Conservation (phyloP, 1,140 invertebrate genomes). For the Nasonia giraulti region DNA sequence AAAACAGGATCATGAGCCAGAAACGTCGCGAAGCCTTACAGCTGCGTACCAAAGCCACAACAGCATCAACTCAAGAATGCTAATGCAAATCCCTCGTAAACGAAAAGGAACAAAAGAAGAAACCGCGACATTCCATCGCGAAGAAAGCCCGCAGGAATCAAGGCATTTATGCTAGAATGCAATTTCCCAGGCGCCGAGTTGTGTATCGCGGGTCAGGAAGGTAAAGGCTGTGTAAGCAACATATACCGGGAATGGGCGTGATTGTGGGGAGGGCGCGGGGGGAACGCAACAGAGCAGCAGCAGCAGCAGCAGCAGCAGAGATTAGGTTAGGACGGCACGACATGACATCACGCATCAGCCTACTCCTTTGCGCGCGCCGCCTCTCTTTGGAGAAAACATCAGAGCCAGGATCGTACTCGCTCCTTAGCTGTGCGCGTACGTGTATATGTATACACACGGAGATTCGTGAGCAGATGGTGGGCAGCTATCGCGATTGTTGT, state of each 20-base stretch:
- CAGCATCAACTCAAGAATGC: too few species aligned
- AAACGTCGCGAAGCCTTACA: neutral
- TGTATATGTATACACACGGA: neutral
- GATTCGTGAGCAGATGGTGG: neutral
- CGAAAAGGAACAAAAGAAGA: neutral
- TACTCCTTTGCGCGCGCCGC: neutral
- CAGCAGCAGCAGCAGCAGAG: slow-evolving; percentile 43
- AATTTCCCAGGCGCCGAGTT: neutral
- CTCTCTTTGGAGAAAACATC: neutral
- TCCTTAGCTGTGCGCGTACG: neutral
- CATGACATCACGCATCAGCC: slow-evolving; percentile 43
- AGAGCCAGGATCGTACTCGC: neutral
- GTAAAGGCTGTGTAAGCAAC: slow-evolving; percentile 19
- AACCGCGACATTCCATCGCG: neutral
- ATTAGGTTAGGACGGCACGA: slow-evolving; percentile 53
- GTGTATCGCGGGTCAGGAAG: slow-evolving; percentile 22
- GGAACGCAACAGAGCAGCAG: slow-evolving; percentile 24
- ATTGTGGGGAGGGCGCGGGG: slow-evolving; percentile 55
- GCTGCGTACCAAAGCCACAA: neutral
- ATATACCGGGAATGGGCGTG: slow-evolving; percentile 68
- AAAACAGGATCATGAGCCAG: neutral
- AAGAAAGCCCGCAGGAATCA: neutral
- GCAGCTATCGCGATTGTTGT: too few species aligned
- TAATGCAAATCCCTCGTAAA: neutral
- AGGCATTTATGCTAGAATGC: neutral